These are phyloP conservation scores for Callaeas wilsoni DNA, from an alignment of 2,113 vertebrate species.

Conservation along the genomic window DNA sequence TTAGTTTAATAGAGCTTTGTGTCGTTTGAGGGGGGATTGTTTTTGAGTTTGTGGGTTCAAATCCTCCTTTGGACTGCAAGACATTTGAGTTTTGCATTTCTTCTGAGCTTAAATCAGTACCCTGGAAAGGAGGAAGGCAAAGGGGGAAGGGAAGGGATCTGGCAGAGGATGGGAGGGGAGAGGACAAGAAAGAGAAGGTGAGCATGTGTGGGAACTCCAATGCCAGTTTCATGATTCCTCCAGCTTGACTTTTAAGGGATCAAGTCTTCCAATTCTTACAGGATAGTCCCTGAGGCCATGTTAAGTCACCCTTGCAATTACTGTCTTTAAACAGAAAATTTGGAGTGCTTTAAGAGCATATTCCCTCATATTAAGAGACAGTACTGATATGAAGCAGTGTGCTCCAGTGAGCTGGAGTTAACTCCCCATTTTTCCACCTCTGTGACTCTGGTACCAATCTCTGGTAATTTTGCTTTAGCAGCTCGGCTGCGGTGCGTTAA, in stretches of 20 bases:
- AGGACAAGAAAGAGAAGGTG: not conserved
- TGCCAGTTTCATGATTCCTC: not conserved
- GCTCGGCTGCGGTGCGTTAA: conserved; percentile 9
- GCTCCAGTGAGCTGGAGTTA: conserved; percentile 62
- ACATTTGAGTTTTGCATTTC: not conserved
- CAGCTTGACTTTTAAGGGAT: conserved; percentile 29
- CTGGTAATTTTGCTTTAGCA: conserved; percentile 42
- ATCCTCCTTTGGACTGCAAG: not conserved
- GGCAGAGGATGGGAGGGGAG: no score
- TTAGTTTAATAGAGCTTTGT: not conserved
- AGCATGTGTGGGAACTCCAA: not conserved
- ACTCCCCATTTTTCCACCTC: conserved; percentile 53
- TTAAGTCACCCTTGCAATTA: conserved; percentile 61
- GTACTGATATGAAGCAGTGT: conserved; percentile 14
- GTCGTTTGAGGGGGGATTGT: not conserved
- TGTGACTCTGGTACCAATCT: conserved; percentile 29
- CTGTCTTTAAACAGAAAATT: conserved; percentile 53
- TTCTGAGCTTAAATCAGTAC: not conserved
- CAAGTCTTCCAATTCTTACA: not conserved
- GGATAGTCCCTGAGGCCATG: conserved; percentile 13
- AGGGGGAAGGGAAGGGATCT: not conserved
- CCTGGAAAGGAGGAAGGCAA: not conserved
- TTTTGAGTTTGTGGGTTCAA: not conserved
- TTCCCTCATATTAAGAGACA: conserved; percentile 34
- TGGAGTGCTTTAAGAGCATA: conserved; percentile 44